These are phyloP conservation scores for Volucella inanis DNA, from an alignment of 2,888 invertebrate species.

Conservation along the genomic window DNA sequence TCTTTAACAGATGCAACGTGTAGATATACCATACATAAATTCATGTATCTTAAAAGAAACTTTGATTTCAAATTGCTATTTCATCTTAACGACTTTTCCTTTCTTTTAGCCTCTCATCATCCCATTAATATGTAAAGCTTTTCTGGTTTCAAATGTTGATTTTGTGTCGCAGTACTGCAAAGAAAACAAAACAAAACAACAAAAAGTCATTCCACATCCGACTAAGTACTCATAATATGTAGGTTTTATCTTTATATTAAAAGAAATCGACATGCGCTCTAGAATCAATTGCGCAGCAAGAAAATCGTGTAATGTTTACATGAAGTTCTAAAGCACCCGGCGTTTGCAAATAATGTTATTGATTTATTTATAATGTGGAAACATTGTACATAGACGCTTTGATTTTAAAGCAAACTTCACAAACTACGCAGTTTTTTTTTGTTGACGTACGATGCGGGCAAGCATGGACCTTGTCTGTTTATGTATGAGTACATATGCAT, in stretches of 20 bases:
- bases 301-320: neutral
- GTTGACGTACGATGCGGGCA: too few species aligned
- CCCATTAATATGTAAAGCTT: neutral
- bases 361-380: neutral
- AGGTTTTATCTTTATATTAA: neutral
- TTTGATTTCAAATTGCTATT: too few species aligned
- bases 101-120: too few species aligned
- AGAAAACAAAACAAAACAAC: neutral
- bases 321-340: conserved; percentile 8
- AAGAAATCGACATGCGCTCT: conserved; percentile 35
- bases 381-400: neutral
- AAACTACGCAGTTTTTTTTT: conserved; percentile 25
- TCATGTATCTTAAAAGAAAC: too few species aligned
- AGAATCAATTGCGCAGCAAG: conserved; percentile 41
- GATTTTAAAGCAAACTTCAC: neutral
- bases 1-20: too few species aligned
- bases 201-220: too few species aligned
- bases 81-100: too few species aligned
- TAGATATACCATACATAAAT: too few species aligned
- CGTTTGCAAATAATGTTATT: neutral
- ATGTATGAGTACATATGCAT: too few species aligned
- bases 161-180: neutral
- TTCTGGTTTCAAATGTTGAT: too few species aligned
- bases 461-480: too few species aligned
- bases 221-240: too few species aligned